These are phyloP conservation scores for Cossypha polioptera DNA, from an alignment of 2,797 vertebrate genomes.

Conservation along the genomic window DNA sequence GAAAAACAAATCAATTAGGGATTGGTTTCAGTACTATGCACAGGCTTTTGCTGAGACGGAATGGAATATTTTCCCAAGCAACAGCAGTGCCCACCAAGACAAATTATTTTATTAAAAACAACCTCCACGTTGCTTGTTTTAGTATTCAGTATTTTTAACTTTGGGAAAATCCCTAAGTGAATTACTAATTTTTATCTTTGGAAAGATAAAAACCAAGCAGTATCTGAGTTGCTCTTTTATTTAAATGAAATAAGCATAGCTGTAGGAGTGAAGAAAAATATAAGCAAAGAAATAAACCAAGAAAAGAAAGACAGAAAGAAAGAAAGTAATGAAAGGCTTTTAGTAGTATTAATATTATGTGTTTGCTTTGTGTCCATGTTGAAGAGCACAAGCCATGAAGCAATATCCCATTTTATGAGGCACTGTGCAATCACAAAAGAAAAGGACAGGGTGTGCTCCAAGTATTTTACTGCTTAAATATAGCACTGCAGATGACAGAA, in stretches of 20 bases:
- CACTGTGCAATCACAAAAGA: neutral
- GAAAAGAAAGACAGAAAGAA: neutral
- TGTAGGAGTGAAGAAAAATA: neutral
- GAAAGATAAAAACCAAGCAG: neutral
- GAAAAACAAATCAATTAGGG: neutral
- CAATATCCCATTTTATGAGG: constrained; percentile 5
- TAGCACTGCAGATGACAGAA: neutral
- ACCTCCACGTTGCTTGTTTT: neutral
- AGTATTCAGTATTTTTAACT: neutral
- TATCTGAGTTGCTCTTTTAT: neutral
- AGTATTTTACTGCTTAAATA: constrained; percentile 8
- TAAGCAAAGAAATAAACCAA: neutral
- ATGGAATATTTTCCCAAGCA: neutral
- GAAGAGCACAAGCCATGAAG: neutral
- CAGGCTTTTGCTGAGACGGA: neutral
- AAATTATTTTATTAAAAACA: constrained; percentile 7
- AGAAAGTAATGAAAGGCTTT: neutral
- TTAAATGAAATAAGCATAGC: neutral
- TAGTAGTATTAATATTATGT: neutral
- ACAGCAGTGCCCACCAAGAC: neutral
- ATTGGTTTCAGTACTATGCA: neutral
- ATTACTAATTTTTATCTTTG: neutral
- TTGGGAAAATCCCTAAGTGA: neutral
- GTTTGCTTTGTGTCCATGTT: neutral
- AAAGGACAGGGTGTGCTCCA: constrained; percentile 35